phyloP scores from a whole-genome alignment of 35 echinoderm and acorn worm species.

The Acanthaster planci region DNA sequence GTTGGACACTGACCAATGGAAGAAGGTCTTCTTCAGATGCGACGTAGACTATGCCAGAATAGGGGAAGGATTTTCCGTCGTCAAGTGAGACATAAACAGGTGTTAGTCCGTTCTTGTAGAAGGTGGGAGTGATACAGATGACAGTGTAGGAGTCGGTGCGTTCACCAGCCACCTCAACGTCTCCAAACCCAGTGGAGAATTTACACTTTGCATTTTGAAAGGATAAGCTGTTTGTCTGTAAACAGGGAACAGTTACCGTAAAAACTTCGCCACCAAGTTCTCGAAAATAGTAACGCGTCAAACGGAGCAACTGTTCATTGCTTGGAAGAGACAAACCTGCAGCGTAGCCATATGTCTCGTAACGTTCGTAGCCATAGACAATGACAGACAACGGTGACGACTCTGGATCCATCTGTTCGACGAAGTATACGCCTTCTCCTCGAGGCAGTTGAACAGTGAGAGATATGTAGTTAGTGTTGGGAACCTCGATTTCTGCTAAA shows the following conservation, averaged over 20 bases:
- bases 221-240: background rate
- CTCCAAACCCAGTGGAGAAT: conserved; percentile 23
- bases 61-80: conserved; percentile 50
- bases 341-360: conserved; percentile 64
- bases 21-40: conserved; percentile 50
- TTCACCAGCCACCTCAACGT: background rate
- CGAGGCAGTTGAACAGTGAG: conserved; percentile 53
- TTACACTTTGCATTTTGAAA: conserved; percentile 19
- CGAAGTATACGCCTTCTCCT: conserved; percentile 65
- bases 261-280: conserved; percentile 62
- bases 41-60: conserved; percentile 47
- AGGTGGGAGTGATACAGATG: conserved; percentile 39
- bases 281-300: conserved; percentile 49
- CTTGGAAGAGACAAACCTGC: conserved; percentile 59
- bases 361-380: conserved; percentile 58
- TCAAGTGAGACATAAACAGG: conserved; percentile 57
- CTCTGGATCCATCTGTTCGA: conserved; percentile 37
- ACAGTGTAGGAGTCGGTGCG: conserved; percentile 29
- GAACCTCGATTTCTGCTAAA: conserved; percentile 23
- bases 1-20: background rate
- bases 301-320: conserved; percentile 49
- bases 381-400: conserved; percentile 59
- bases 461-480: conserved; percentile 41
- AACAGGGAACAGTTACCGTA: conserved; percentile 56
- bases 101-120: conserved; percentile 32